Percentiles rank a stretch among this genome's conserved stretches.
These are phyloP conservation scores for Peromyscus aztecus DNA, from an alignment of 2,797 vertebrate genomes.

Conservation along the genomic window DNA sequence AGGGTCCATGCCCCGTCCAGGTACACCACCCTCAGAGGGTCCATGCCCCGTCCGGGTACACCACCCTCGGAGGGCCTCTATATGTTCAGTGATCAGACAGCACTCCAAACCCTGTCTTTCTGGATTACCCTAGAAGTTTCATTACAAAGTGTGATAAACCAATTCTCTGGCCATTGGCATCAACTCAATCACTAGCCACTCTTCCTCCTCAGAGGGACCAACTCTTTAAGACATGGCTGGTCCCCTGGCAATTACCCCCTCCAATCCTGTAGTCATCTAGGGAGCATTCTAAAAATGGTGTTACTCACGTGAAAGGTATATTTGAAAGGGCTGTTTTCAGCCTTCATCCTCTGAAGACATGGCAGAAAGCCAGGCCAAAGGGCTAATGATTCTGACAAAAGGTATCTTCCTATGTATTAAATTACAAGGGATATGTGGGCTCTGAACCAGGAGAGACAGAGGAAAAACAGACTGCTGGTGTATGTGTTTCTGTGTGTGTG, in stretches of 20 bases:
- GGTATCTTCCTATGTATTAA: not conserved
- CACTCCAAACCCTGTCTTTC: not conserved
- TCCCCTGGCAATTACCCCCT: not conserved
- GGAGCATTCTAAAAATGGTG: not conserved
- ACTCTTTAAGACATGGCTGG: not conserved
- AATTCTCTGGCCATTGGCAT: not conserved
- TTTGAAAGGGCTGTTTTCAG: not conserved
- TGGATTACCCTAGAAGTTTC: not conserved
- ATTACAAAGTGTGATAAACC: not conserved
- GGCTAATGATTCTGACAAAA: not conserved
- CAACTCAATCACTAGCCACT: too few species aligned
- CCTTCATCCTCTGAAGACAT: not conserved
- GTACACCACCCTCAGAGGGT: too few species aligned
- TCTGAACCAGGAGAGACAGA: not conserved
- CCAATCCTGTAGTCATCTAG: not conserved
- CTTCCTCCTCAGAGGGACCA: not conserved
- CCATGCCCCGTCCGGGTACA: not conserved
- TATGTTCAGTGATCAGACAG: not conserved
- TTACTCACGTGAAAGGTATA: too few species aligned
- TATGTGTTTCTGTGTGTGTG: not conserved
- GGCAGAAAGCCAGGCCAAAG: not conserved
- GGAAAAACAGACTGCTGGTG: not conserved
- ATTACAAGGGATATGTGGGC: not conserved
- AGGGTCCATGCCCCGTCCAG: too few species aligned
- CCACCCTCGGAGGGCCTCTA: not conserved